Conservation (phyloP, 2,797 vertebrate genomes). For the Anabas testudineus region DNA sequence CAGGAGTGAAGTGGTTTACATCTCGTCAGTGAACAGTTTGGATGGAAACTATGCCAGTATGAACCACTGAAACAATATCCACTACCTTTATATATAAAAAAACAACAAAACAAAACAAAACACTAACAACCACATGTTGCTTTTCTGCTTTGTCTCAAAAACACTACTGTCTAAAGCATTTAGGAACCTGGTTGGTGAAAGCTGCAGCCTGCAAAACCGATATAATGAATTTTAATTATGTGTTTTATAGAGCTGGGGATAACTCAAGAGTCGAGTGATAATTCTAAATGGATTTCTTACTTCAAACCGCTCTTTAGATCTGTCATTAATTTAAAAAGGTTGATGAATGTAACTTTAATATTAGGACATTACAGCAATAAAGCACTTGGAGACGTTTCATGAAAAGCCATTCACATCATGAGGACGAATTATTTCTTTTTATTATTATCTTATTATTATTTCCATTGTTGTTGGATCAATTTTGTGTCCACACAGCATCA, state of each 20-base stretch:
- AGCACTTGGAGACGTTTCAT: neutral
- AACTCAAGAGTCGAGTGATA: too few relatives aligned
- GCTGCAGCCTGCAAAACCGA: neutral
- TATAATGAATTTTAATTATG: too few relatives aligned
- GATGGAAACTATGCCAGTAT: conserved; percentile 11
- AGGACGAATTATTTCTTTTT: neutral
- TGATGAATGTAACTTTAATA: neutral
- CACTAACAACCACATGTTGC: too few relatives aligned
- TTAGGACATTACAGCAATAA: neutral
- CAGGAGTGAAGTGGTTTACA: conserved; percentile 39
- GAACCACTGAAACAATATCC: neutral
- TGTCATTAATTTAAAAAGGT: conserved; percentile 2
- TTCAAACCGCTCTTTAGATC: neutral
- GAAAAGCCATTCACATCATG: neutral
- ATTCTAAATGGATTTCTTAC: neutral
- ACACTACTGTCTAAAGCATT: neutral
- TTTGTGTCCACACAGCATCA: neutral
- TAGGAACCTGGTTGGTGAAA: neutral
- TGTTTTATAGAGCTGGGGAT: too few relatives aligned
- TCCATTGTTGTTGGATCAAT: neutral
- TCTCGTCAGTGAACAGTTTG: conserved; percentile 26
- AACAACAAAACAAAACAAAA: too few relatives aligned
- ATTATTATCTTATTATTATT: neutral
- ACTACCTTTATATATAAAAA: too few relatives aligned
- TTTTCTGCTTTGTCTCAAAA: too few relatives aligned